Conservation (phyloP, 2,888 invertebrate genomes). For the Sesia bembeciformis region DNA sequence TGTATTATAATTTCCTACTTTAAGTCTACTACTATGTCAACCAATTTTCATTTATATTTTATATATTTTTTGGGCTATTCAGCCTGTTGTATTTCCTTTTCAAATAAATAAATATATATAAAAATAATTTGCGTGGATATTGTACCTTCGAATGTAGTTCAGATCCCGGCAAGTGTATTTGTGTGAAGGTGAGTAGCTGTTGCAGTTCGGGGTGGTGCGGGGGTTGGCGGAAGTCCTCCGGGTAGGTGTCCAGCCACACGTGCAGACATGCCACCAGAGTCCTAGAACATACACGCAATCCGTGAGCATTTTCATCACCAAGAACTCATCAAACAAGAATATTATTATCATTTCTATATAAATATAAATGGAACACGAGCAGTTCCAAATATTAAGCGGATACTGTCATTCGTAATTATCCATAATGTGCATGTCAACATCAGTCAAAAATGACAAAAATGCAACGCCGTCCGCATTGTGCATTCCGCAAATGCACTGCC, state of each 20-base stretch:
- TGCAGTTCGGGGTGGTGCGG: conserved; percentile 86
- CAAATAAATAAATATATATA: too few relatives aligned
- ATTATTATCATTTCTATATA: not conserved
- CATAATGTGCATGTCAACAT: too few relatives aligned
- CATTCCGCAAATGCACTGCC: too few relatives aligned
- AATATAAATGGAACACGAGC: not conserved
- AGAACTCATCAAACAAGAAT: not conserved
- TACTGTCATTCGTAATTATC: not conserved
- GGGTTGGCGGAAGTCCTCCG: conserved; percentile 92
- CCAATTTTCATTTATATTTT: too few relatives aligned
- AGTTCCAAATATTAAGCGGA: not conserved
- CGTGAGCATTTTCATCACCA: not conserved
- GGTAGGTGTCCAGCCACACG: conserved; percentile 98
- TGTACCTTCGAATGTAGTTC: conserved; percentile 84
- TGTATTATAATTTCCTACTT: too few relatives aligned
- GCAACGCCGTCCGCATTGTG: too few relatives aligned
- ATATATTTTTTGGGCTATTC: too few relatives aligned
- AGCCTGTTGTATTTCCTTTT: too few relatives aligned
- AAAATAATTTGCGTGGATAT: not conserved
- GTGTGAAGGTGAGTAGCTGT: conserved; percentile 89
- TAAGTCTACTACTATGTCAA: too few relatives aligned
- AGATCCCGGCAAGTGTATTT: conserved; percentile 85
- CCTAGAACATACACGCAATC: conserved; percentile 44
- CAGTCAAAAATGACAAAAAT: too few relatives aligned
- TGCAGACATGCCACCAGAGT: conserved; percentile 92